Evolutionary conservation across 2,113 vertebrate genomes (phyloP).

Genomic region (Istiophorus platypterus): DNA sequence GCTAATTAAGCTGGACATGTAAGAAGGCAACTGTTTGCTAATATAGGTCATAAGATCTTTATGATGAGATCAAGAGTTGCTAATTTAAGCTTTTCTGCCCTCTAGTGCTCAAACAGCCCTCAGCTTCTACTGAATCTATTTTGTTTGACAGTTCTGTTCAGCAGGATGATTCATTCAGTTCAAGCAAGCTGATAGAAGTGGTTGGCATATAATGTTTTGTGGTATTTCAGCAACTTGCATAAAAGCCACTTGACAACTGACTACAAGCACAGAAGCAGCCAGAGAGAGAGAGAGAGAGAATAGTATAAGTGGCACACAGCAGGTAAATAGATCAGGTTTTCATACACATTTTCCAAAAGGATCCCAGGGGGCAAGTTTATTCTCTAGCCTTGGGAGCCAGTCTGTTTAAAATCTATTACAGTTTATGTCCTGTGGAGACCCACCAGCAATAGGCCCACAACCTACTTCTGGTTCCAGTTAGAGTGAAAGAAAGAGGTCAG

Average conservation of each 20-base stretch:
- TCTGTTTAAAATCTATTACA: constrained; percentile 73
- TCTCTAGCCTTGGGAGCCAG: constrained; percentile 41
- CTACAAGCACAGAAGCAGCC: constrained; percentile 10
- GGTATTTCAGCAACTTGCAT: constrained; percentile 32
- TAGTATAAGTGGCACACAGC: constrained; percentile 33
- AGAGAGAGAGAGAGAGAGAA: background rate
- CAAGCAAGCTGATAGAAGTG: constrained; percentile 30
- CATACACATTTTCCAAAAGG: constrained; percentile 39
- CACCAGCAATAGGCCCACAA: constrained; percentile 51
- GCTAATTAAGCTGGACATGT: background rate
- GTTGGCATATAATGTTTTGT: constrained; percentile 11
- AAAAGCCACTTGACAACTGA: constrained; percentile 42
- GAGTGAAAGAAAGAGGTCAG: constrained; percentile 67
- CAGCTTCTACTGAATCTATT: background rate
- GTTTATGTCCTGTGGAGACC: constrained; percentile 66
- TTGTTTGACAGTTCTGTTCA: constrained; percentile 17
- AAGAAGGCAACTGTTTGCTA: background rate
- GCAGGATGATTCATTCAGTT: background rate
- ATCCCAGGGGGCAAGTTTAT: constrained; percentile 55
- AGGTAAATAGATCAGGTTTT: constrained; percentile 56
- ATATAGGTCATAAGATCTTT: background rate
- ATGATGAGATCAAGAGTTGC: background rate
- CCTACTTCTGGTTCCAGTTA: constrained; percentile 64
- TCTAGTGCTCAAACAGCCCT: background rate
- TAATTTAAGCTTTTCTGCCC: background rate